phyloP scores from a whole-genome alignment of 2,888 invertebrate genomes.

The Pterostichus madidus region DNA sequence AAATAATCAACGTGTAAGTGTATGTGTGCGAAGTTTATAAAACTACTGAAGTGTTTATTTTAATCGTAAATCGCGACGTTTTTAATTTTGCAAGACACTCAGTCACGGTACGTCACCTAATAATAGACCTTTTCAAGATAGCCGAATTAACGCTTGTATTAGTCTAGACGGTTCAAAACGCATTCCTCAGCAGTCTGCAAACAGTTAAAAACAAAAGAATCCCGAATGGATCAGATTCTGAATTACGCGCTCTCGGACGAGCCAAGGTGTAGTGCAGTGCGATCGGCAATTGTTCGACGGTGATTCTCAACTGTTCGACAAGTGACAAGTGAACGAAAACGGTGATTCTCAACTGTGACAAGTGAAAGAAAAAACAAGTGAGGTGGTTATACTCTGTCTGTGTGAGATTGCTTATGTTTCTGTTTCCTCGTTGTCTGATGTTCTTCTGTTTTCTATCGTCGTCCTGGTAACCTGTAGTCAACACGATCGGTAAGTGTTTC shows the following conservation, averaged over 20 bases:
- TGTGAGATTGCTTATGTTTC: neutral
- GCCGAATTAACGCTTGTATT: conserved; percentile 49
- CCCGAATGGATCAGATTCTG: conserved; percentile 7
- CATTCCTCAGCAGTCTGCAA: conserved; percentile 30
- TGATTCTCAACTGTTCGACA: conserved; percentile 4
- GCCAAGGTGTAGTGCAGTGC: conserved; percentile 17
- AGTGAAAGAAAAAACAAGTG: too few relatives aligned
- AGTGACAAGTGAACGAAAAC: conserved; percentile 3
- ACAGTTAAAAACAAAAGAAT: conserved; percentile 1
- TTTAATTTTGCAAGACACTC: conserved; percentile 35
- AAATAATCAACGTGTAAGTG: neutral
- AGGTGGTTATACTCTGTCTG: neutral
- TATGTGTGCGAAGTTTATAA: neutral
- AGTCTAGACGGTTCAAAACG: conserved; percentile 39
- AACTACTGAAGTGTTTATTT: conserved; percentile 37
- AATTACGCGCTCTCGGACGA: conserved; percentile 14
- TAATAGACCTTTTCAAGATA: conserved; percentile 49
- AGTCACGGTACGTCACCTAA: conserved; percentile 49
- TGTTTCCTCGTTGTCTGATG: neutral
- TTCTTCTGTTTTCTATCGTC: conserved; percentile 53
- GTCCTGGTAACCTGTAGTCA: conserved; percentile 63
- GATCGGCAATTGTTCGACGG: conserved; percentile 23
- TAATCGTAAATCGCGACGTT: conserved; percentile 50
- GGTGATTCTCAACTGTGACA: conserved; percentile 17
- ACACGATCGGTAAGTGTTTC: conserved; percentile 59